phyloP scores from a whole-genome alignment of 1,140 invertebrate species.

The Melitaea cinxia region DNA sequence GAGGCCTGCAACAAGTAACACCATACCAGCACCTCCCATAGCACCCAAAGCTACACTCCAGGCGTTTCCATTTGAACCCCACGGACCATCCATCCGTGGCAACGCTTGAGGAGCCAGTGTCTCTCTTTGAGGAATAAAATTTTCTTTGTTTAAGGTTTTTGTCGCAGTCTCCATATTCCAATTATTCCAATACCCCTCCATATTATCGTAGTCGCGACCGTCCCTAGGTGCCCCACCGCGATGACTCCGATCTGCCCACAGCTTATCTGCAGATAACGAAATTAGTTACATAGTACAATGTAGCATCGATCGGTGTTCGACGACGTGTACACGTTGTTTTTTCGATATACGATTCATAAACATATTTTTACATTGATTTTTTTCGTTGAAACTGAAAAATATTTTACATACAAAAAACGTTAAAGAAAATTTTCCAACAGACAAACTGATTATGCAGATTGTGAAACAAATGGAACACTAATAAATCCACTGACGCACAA shows the following conservation, averaged over 20 bases:
- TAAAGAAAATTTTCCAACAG: constrained; percentile 32
- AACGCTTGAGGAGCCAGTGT: constrained; percentile 44
- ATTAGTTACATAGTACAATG: constrained; percentile 65
- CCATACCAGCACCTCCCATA: constrained; percentile 58
- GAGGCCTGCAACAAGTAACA: constrained; percentile 59
- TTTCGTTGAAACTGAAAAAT: background rate
- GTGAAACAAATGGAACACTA: constrained; percentile 11
- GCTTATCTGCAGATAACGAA: constrained; percentile 76
- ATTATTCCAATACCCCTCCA: constrained; percentile 42
- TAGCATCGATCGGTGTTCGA: constrained; percentile 63
- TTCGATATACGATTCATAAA: background rate
- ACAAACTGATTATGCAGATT: constrained; percentile 56
- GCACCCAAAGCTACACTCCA: constrained; percentile 69
- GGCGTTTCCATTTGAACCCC: constrained; percentile 46
- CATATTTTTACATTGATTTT: constrained; percentile 5
- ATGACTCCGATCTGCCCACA: constrained; percentile 54
- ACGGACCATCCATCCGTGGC: constrained; percentile 24
- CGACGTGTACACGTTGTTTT: constrained; percentile 12
- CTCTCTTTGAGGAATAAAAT: constrained; percentile 13
- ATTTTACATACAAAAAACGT: background rate
- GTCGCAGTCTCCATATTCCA: constrained; percentile 34
- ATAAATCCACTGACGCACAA: constrained; percentile 44
- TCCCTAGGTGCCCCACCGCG: constrained; percentile 55
- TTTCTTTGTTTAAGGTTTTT: constrained; percentile 10
- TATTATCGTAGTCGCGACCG: constrained; percentile 40